Evolutionary conservation across 2,797 vertebrate species (phyloP).

Genomic region (Knipowitschia caucasica): DNA sequence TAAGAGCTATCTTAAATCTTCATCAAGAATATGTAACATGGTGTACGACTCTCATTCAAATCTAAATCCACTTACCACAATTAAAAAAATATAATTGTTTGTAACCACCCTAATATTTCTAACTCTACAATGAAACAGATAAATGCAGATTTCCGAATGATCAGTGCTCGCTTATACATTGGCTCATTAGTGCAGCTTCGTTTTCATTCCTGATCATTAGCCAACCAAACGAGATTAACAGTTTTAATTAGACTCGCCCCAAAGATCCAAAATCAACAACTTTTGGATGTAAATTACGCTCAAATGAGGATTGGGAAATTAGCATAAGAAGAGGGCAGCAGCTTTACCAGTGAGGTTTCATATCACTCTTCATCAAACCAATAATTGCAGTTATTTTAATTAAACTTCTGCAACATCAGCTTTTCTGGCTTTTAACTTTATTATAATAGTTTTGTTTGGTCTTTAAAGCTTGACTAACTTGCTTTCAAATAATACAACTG

Average conservation of each 20-base stretch:
- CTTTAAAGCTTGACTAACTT: too few species aligned
- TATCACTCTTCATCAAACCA: conserved; percentile 14
- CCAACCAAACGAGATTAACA: conserved; percentile 16
- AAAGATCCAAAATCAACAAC: conserved; percentile 12
- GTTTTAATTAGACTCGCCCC: conserved; percentile 31
- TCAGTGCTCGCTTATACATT: conserved; percentile 27
- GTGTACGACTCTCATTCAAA: too few species aligned
- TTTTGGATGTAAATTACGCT: conserved; percentile 1
- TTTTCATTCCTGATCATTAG: conserved; percentile 28
- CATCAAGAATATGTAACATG: too few species aligned
- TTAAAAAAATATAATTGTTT: neutral
- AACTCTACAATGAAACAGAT: conserved; percentile 10
- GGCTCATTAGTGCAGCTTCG: conserved; percentile 27
- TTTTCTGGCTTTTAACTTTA: too few species aligned
- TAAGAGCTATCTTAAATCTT: too few species aligned
- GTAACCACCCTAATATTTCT: neutral
- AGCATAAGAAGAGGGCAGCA: conserved; percentile 15
- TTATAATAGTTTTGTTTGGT: too few species aligned
- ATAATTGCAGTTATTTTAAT: conserved; percentile 9
- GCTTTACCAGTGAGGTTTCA: conserved; percentile 4
- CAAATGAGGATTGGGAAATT: conserved; percentile 3
- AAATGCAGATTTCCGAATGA: conserved; percentile 21
- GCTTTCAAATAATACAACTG: too few species aligned
- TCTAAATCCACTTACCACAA: too few species aligned
- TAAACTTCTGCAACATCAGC: too few species aligned